Evolutionary conservation across 2,888 invertebrate species (phyloP), one percentile per base, ranked within the genome.

Genomic region (Aelia acuminata): DNA sequence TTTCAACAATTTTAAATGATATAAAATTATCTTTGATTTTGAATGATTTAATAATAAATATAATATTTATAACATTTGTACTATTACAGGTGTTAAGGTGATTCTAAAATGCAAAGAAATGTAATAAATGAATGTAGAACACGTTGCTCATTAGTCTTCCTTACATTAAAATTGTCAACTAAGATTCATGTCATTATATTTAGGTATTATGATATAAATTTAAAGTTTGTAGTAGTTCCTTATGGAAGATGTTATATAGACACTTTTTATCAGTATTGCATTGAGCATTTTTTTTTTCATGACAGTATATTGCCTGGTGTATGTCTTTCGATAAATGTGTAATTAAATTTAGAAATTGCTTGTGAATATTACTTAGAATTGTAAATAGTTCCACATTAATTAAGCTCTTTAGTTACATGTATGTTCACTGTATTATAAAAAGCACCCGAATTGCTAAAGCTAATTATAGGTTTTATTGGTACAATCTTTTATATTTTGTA

Each of bases 71-170:
- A n/a, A n/a, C 26, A 26, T 57, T 26, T 57, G 57, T 57, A 26
- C 26, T 57, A 13, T 57, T 11, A 57, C 26, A 31, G 10, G 13
- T 57, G 57, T 26, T 57, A 57, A 10, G 15, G 57, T 57, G 26
- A 57, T 57, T 57, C 57, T 57, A 57, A 57, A 57, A 57, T 31
- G 13, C n/a, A 10, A 26, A 57, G 3, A 26, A 57, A 53, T 57
- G n/a, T 3, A 57, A 11, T 31, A 75, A 75, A 75, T 22, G 22
- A 75, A 22, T 43, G 75, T 75, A 75, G 75, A 75, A 75, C 75
- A 75, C 39, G 39, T 75, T 75, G 75, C 75, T 75, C 75, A 75
- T 75, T 75, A 75, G 75, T 75, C 75, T 75, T 75, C 75, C 75
- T 75, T 22, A 43, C 35, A 75, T 39, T 75, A 39, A 75, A 39